Evolutionary conservation across 92 coral and sea anemone genomes (phyloP).

Genomic region (Plumapathes pennacea): DNA sequence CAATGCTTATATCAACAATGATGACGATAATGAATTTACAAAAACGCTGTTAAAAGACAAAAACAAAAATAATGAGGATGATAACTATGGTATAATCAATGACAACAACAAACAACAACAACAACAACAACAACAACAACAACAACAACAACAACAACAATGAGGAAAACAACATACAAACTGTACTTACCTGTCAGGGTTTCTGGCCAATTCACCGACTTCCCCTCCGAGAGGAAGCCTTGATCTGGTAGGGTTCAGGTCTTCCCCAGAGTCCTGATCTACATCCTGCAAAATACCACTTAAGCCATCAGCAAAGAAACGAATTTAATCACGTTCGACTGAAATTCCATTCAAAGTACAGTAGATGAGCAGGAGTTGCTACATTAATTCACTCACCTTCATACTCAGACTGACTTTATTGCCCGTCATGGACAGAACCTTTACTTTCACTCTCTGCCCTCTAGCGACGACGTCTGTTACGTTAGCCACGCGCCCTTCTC

Average conservation of each 20-base stretch:
- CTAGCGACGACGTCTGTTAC: conserved; percentile 92
- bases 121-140: too few species aligned
- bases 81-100: too few species aligned
- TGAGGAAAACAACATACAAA: too few species aligned
- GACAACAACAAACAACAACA: too few species aligned
- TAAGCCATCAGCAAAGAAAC: background rate
- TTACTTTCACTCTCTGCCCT: conserved; percentile 89
- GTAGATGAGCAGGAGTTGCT: conserved; percentile 9
- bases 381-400: conserved; percentile 53
- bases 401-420: conserved; percentile 90
- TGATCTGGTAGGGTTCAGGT: conserved; percentile 85
- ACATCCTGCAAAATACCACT: conserved; percentile 65
- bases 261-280: conserved; percentile 96
- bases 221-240: conserved; percentile 79
- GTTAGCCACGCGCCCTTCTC: conserved; percentile 97
- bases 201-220: conserved; percentile 76
- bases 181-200: conserved; percentile 82
- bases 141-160: too few species aligned
- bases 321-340: conserved; percentile 36
- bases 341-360: conserved; percentile 36
- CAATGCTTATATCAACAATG: background rate
- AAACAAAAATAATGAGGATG: too few species aligned
- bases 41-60: background rate
- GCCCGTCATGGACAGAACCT: conserved; percentile 95
- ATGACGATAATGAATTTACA: background rate